phyloP scores from a whole-genome alignment of 2,888 invertebrate species.

The Pollenia angustigena region DNA sequence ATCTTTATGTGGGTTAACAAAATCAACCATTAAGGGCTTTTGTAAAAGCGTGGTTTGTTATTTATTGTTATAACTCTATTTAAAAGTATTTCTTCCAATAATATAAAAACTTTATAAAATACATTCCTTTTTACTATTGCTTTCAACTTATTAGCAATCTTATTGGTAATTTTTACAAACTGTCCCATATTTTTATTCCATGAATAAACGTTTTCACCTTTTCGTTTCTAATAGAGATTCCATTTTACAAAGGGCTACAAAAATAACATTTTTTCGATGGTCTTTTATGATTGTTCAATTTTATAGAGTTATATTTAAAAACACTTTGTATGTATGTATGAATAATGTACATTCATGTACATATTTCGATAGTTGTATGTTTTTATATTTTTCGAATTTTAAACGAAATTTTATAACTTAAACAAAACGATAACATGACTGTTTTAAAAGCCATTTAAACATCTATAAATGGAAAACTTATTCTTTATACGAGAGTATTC shows the following conservation, averaged over 20 bases:
- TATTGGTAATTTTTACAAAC: constrained; percentile 60
- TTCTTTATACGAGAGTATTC: too few species aligned
- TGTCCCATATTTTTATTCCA: constrained; percentile 44
- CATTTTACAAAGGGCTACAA: constrained; percentile 53
- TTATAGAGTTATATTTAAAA: constrained; percentile 10
- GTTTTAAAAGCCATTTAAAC: constrained; percentile 27
- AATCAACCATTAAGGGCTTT: too few species aligned
- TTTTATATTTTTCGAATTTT: background rate
- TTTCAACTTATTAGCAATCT: constrained; percentile 52
- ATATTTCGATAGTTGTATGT: background rate
- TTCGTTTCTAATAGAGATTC: background rate
- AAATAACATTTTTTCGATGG: constrained; percentile 38
- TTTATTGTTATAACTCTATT: too few species aligned
- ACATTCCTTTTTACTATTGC: too few species aligned
- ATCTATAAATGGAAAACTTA: background rate
- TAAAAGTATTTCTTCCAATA: too few species aligned
- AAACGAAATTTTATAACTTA: background rate
- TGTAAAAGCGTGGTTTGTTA: too few species aligned
- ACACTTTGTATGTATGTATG: background rate
- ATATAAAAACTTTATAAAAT: too few species aligned
- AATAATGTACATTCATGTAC: too few species aligned
- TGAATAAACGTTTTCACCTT: constrained; percentile 16
- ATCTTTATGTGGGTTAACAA: too few species aligned
- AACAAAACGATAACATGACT: constrained; percentile 29
- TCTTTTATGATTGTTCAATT: constrained; percentile 56